Conservation (phyloP, 2,888 invertebrate genomes). For the Nomada lathburiana region DNA sequence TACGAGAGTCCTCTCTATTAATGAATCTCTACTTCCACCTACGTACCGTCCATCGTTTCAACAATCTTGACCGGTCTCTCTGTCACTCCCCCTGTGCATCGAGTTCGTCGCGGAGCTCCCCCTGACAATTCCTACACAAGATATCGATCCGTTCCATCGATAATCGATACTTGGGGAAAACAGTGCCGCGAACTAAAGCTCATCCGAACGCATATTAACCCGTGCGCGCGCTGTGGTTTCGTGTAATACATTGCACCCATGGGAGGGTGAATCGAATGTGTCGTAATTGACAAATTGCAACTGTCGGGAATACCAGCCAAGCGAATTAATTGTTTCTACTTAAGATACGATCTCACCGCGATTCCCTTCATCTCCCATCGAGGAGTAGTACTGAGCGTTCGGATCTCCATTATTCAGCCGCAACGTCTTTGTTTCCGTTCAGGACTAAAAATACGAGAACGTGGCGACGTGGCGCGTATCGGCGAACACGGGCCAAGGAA, state of each 20-base stretch:
- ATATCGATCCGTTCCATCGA: constrained; percentile 6
- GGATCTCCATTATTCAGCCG: too few relatives aligned
- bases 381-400: too few relatives aligned
- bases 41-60: not conserved
- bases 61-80: not conserved
- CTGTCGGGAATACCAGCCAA: not conserved
- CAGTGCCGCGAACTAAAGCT: not conserved
- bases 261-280: not conserved
- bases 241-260: constrained; percentile 7
- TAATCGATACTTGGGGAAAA: constrained; percentile 11
- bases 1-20: constrained; percentile 11
- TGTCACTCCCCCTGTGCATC: not conserved
- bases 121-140: not conserved
- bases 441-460: not conserved
- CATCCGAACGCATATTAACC: constrained; percentile 7
- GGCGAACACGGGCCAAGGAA: not conserved
- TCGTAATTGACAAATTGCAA: constrained; percentile 16
- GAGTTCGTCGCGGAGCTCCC: constrained; percentile 1
- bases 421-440: not conserved
- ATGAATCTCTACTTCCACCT: not conserved
- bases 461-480: not conserved
- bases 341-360: too few relatives aligned
- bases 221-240: not conserved
- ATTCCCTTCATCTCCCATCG: too few relatives aligned
- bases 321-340: not conserved